These are phyloP conservation scores for Poeciliopsis prolifica DNA, from an alignment of 2,113 vertebrate genomes.

Conservation along the genomic window DNA sequence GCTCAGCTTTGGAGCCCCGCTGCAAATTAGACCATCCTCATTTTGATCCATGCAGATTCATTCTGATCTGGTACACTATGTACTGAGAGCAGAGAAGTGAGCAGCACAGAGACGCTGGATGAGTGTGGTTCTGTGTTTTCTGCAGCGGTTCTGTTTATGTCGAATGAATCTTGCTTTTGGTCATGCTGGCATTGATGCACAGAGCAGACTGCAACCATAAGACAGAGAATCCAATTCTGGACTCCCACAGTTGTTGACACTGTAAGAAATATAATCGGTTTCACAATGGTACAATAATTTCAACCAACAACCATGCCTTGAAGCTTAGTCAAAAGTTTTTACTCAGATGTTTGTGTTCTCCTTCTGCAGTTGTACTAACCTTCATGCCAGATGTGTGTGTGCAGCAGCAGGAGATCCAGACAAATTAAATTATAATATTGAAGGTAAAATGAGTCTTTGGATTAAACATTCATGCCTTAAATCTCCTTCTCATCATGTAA, in stretches of 20 bases:
- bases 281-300: slow-evolving; percentile 44
- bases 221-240: slow-evolving; percentile 11
- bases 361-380: slow-evolving; percentile 25
- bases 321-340: slow-evolving; percentile 31
- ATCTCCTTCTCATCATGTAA: background rate
- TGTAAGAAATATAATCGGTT: slow-evolving; percentile 41
- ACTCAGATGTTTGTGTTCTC: slow-evolving; percentile 11
- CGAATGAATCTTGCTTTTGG: slow-evolving; percentile 65
- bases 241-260: background rate
- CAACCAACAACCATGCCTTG: slow-evolving; percentile 34
- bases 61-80: slow-evolving; percentile 58
- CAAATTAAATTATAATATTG: slow-evolving; percentile 33
- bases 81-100: slow-evolving; percentile 43
- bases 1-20: slow-evolving; percentile 34
- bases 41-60: slow-evolving; percentile 61
- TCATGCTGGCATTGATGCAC: slow-evolving; percentile 45
- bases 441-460: background rate
- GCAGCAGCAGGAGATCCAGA: slow-evolving; percentile 11
- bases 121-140: slow-evolving; percentile 15
- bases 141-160: slow-evolving; percentile 26
- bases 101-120: slow-evolving; percentile 12
- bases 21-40: slow-evolving; percentile 51
- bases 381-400: background rate
- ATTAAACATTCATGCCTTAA: slow-evolving; percentile 4
- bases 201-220: slow-evolving; percentile 50